Conservation (phyloP, 2,888 invertebrate species). For the Thyatira batis region DNA sequence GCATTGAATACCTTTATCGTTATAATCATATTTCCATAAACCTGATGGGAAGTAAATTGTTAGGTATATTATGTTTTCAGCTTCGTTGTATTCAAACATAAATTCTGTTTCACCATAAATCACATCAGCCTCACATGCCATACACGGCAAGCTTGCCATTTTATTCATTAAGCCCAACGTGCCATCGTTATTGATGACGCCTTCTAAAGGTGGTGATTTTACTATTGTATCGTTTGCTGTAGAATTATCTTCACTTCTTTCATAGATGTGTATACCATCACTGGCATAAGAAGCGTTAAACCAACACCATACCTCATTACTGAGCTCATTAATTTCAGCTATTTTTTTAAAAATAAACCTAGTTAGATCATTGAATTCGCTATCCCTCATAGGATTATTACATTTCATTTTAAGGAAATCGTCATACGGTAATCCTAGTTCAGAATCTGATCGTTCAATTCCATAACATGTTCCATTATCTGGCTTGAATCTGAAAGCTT, state of each 20-base stretch:
- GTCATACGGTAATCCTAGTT: conserved; percentile 44
- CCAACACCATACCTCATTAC: conserved; percentile 63
- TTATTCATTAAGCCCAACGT: conserved; percentile 45
- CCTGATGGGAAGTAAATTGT: conserved; percentile 81
- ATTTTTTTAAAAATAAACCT: conserved; percentile 63
- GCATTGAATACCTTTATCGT: conserved; percentile 80
- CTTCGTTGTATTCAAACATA: conserved; percentile 55
- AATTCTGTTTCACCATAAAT: conserved; percentile 55
- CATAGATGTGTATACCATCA: conserved; percentile 3
- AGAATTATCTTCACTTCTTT: conserved; percentile 7
- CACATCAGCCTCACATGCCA: conserved; percentile 66
- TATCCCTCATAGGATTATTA: conserved; percentile 52
- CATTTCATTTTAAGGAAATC: conserved; percentile 51
- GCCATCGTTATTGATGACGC: conserved; percentile 59
- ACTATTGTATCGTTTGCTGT: conserved; percentile 8
- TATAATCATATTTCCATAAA: conserved; percentile 71
- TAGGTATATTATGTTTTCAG: conserved; percentile 61
- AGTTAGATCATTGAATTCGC: conserved; percentile 36
- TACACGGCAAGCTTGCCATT: conserved; percentile 48
- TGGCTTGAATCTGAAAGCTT: conserved; percentile 57
- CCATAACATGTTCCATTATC: conserved; percentile 65
- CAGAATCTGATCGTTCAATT: conserved; percentile 48
- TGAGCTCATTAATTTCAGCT: conserved; percentile 43
- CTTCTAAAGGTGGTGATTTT: conserved; percentile 25
- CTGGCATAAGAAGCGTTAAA: conserved; percentile 31